Percentiles rank a stretch among this genome's conserved stretches.
Conservation (phyloP, 1,140 invertebrate genomes). For the Papilio polyxenes region DNA sequence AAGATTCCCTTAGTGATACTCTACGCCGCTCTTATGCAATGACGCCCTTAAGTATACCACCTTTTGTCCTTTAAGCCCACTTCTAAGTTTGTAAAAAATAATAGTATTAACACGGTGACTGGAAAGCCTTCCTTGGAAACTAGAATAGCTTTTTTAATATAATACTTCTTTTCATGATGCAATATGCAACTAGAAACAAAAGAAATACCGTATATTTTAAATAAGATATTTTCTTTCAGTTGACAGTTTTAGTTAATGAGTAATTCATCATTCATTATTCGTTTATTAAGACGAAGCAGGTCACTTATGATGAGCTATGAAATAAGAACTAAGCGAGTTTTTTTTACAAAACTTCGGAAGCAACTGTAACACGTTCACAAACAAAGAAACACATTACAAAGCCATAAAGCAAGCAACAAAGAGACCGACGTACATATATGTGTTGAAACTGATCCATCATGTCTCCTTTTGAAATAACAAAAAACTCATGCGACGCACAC, state of each 20-base stretch:
- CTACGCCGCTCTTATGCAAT: conserved; percentile 57
- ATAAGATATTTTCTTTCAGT: neutral
- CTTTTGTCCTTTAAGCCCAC: conserved; percentile 53
- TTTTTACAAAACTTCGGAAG: conserved; percentile 60
- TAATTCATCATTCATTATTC: neutral
- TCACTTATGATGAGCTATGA: conserved; percentile 28
- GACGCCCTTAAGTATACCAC: conserved; percentile 55
- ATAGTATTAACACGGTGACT: conserved; percentile 37
- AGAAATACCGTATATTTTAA: neutral
- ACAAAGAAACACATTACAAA: conserved; percentile 80
- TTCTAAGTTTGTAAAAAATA: conserved; percentile 39
- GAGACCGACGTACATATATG: conserved; percentile 75
- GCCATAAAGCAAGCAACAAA: conserved; percentile 78
- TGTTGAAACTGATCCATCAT: conserved; percentile 81
- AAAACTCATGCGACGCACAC: conserved; percentile 75
- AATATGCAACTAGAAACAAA: neutral
- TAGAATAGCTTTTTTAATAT: conserved; percentile 24
- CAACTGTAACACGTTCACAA: conserved; percentile 75
- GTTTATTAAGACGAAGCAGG: neutral
- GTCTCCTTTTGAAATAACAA: conserved; percentile 80
- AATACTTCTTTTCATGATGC: neutral
- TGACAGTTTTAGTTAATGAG: neutral
- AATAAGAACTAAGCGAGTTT: conserved; percentile 43
- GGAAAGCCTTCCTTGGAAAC: conserved; percentile 21
- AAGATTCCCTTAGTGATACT: conserved; percentile 63